Conservation (phyloP, 2,888 invertebrate genomes). For the Thalpophila matura region DNA sequence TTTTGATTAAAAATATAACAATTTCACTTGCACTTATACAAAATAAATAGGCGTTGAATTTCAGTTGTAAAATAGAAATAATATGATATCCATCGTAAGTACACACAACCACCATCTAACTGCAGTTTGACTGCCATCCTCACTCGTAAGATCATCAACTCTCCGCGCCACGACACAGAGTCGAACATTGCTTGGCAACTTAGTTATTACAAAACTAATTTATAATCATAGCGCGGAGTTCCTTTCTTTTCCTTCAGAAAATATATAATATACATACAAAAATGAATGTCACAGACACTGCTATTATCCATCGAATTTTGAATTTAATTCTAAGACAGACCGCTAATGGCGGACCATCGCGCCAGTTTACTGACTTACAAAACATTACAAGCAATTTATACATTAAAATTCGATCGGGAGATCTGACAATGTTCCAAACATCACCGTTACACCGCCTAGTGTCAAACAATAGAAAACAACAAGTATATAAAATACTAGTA, state of each 20-base stretch:
- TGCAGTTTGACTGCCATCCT: slow-evolving; percentile 85
- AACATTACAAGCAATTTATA: slow-evolving; percentile 56
- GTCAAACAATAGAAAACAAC: slow-evolving; percentile 85
- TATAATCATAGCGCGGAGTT: slow-evolving; percentile 60
- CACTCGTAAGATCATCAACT: slow-evolving; percentile 71
- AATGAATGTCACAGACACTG: slow-evolving; percentile 69
- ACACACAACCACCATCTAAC: slow-evolving; percentile 87
- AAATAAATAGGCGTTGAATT: slow-evolving; percentile 82
- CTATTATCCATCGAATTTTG: slow-evolving; percentile 59
- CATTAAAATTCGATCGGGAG: slow-evolving; percentile 79
- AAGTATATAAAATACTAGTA: slow-evolving; percentile 86
- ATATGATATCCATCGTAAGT: slow-evolving; percentile 88
- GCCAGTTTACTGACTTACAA: slow-evolving; percentile 55
- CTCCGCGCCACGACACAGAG: slow-evolving; percentile 66
- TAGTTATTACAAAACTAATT: slow-evolving; percentile 31
- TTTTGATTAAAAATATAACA: slow-evolving; percentile 66
- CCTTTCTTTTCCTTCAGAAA: slow-evolving; percentile 64
- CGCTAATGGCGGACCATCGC: slow-evolving; percentile 28
- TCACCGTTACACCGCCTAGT: slow-evolving; percentile 75
- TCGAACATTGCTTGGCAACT: slow-evolving; percentile 71
- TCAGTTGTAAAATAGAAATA: slow-evolving; percentile 78
- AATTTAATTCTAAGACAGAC: slow-evolving; percentile 56
- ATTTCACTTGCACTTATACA: slow-evolving; percentile 71
- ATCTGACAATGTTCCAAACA: slow-evolving; percentile 79
- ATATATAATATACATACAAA: slow-evolving; percentile 60